A percentile compares a stretch with the other conserved stretches of the same genome.
Conservation (phyloP, 2,797 vertebrate genomes). For the Pseudochirops cupreus region DNA sequence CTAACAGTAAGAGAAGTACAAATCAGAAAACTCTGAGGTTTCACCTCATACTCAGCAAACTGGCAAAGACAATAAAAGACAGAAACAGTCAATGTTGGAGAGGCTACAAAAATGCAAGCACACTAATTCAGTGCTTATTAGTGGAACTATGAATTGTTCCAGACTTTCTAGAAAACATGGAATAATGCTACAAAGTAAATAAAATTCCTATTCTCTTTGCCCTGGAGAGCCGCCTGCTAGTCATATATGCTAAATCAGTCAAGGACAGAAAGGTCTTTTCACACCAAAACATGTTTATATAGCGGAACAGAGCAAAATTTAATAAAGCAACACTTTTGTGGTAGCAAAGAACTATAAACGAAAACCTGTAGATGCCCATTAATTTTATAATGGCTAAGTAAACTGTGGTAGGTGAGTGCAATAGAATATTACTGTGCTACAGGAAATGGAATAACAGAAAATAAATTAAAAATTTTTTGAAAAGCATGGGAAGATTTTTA, state of each 20-base stretch:
- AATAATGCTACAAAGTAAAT: not conserved
- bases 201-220: not conserved
- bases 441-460: not conserved
- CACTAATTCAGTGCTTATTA: not conserved
- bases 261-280: not conserved
- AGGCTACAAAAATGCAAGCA: not conserved
- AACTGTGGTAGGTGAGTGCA: not conserved
- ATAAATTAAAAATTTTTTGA: not conserved
- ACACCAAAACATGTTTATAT: not conserved
- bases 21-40: not conserved
- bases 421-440: not conserved
- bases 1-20: not conserved
- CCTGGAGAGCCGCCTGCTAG: not conserved
- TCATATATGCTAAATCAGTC: not conserved
- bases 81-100: not conserved
- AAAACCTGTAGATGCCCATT: not conserved
- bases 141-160: not conserved
- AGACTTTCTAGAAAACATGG: not conserved
- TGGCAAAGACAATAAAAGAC: not conserved
- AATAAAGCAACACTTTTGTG: not conserved
- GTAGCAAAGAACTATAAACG: not conserved
- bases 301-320: not conserved
- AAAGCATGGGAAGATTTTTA: not conserved
- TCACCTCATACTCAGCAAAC: not conserved
- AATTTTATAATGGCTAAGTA: not conserved